Base-by-base conservation (phyloP, 2,797 vertebrate species). In the Borostomias antarcticus region DNA sequence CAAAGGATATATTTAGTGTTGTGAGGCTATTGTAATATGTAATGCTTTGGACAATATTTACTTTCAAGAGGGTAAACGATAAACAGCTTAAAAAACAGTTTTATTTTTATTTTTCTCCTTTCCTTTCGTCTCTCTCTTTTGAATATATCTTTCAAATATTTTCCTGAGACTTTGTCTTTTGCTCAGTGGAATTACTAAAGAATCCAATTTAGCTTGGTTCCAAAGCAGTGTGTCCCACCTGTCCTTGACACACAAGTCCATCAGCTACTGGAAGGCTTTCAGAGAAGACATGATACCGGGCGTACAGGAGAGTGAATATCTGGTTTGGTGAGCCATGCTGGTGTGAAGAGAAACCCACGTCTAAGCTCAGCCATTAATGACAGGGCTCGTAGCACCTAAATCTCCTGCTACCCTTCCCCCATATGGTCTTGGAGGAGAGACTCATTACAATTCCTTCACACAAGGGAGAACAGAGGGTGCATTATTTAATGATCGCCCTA, bases 1-100 rank as follows among this genome's bases (percentile, higher is more conserved):
- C 80, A 84, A 74, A 62, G 40, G 53, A 54, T 65, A 57, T 57
- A 61, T 76, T 4, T 28, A 32, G 56, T 70, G 57, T 59, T 47
- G 35, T 68, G 48, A n/a, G n/a, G n/a, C 56, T 40, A 26, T 48
- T 58, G 58, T 60, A 45, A 69, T 54, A 50, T 48, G 40, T 66
- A 53, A 74, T 15, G 19, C 21, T 25, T 11, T 19, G 1, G 32
- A 21, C 21, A 21, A 58, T 30, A 37, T 58, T 23, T 58, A 19
- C 19, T 35, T 33, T 58, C 19, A 11, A 58, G 32, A 35, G 32
- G 56, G 30, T 35, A 45, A 32, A 57, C 56, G 19, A 35, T 2
- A 33, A 58, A 58, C n/a, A 37, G 5, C 40, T 58, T 2, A 4
- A 37, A 58, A 21, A 33, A 58, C 32, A 35, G 19, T 37, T 25